Conservation (phyloP, 2,113 vertebrate species). For the Gymnocephalus cernua region DNA sequence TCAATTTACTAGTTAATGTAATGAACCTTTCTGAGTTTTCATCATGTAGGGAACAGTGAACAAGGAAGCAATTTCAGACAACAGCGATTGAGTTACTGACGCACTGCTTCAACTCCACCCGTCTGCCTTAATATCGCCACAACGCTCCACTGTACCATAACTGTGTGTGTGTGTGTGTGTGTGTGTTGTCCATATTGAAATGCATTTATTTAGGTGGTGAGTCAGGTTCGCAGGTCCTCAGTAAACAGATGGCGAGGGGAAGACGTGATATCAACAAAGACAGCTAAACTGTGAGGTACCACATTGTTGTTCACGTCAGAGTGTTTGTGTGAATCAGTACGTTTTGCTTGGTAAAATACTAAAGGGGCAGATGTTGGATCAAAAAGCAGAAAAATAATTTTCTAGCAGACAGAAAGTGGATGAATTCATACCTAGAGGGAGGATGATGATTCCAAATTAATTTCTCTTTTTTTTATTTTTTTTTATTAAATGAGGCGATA, state of each 20-base stretch:
- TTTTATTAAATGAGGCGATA: slow-evolving; percentile 16
- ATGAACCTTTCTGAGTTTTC: neutral
- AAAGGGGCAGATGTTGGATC: slow-evolving; percentile 10
- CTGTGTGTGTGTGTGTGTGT: neutral
- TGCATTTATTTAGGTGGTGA: slow-evolving; percentile 54
- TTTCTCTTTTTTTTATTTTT: slow-evolving; percentile 2
- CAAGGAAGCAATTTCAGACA: slow-evolving; percentile 9
- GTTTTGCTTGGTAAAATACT: neutral
- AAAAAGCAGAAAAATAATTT: slow-evolving; percentile 31
- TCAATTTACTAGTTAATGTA: neutral
- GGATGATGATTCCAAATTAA: neutral
- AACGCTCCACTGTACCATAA: neutral
- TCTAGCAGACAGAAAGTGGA: slow-evolving; percentile 11
- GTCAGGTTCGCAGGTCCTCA: slow-evolving; percentile 30
- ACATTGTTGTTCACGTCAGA: slow-evolving; percentile 3
- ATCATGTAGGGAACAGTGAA: neutral
- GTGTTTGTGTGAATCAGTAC: neutral
- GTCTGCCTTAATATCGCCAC: slow-evolving; percentile 4
- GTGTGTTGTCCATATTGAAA: neutral
- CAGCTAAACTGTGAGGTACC: slow-evolving; percentile 8
- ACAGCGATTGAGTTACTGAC: neutral
- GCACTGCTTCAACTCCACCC: neutral
- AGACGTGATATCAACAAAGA: slow-evolving; percentile 32
- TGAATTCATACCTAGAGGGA: slow-evolving; percentile 2
- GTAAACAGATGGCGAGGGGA: slow-evolving; percentile 42